Percentiles rank a stretch among this genome's conserved stretches.
phyloP scores from a whole-genome alignment of 2,888 invertebrate species.

The Diplazon laetatorius region DNA sequence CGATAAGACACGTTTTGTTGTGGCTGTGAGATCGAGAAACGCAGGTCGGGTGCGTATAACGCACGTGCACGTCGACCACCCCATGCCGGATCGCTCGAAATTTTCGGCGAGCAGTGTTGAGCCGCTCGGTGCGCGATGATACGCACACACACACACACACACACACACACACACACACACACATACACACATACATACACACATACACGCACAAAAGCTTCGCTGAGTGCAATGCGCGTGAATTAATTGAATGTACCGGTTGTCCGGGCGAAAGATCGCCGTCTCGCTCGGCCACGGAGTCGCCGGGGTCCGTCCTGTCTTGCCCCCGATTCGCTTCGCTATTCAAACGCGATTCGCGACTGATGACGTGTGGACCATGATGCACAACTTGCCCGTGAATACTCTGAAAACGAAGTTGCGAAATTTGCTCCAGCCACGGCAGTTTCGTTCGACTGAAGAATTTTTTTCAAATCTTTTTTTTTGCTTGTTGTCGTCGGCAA shows the following conservation, averaged over 20 bases:
- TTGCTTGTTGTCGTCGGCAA: too few species aligned
- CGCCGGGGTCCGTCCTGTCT: background rate
- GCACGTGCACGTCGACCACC: constrained; percentile 1
- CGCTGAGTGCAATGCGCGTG: constrained; percentile 64
- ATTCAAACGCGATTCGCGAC: constrained; percentile 15
- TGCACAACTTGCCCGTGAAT: too few species aligned
- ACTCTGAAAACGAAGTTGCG: too few species aligned
- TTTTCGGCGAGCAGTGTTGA: constrained; percentile 28
- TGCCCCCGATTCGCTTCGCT: constrained; percentile 56
- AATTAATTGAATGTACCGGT: constrained; percentile 66
- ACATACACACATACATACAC: too few species aligned
- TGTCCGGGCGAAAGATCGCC: constrained; percentile 55
- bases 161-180: too few species aligned
- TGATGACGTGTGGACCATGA: background rate
- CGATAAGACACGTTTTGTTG: background rate
- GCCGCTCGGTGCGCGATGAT: too few species aligned
- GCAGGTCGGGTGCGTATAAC: constrained; percentile 2
- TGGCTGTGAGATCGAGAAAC: constrained; percentile 18
- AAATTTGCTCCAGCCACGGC: too few species aligned
- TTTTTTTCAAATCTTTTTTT: constrained; percentile 8
- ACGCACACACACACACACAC: too few species aligned
- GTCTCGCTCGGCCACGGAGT: constrained; percentile 39
- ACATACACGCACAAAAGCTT: too few species aligned
- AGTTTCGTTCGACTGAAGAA: too few species aligned
- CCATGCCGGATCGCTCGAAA: constrained; percentile 27